Evolutionary conservation across 2,797 vertebrate genomes (phyloP).

Genomic region (Ataeniobius toweri): DNA sequence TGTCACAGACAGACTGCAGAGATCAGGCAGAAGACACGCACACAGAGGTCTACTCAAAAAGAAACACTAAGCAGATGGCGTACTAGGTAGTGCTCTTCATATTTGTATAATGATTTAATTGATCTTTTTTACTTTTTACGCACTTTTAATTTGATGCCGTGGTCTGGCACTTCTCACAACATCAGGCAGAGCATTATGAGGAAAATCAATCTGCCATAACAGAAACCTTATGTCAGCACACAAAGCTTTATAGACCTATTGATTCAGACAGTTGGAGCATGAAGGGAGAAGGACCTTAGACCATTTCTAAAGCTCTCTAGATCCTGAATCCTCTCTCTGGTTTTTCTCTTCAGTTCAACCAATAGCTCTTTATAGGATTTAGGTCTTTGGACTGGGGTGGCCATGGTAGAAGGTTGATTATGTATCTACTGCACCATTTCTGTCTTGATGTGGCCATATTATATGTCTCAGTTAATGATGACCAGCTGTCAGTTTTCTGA

Average conservation of each 20-base stretch:
- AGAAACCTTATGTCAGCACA: neutral
- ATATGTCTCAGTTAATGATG: neutral
- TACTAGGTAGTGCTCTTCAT: neutral
- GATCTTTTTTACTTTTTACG: neutral
- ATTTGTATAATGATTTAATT: neutral
- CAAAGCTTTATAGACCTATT: neutral
- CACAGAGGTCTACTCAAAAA: slow-evolving; percentile 13
- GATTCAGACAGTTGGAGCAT: neutral
- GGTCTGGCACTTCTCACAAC: neutral
- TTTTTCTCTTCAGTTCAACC: neutral
- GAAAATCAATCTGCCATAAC: neutral
- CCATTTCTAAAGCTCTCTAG: neutral
- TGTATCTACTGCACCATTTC: neutral
- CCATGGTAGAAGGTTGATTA: neutral
- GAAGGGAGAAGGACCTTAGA: neutral
- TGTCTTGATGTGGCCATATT: neutral
- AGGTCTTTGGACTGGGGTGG: neutral
- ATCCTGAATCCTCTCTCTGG: neutral
- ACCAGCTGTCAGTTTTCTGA: neutral
- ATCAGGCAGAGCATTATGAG: neutral
- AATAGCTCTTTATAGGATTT: neutral
- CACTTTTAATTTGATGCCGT: neutral
- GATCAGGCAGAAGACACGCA: slow-evolving; percentile 15
- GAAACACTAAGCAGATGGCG: slow-evolving; percentile 20
- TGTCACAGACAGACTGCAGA: slow-evolving; percentile 32